Evolutionary conservation across 2,888 invertebrate species (phyloP), one percentile per base, ranked within the genome.

Genomic region (Drosophila acutilabella): DNA sequence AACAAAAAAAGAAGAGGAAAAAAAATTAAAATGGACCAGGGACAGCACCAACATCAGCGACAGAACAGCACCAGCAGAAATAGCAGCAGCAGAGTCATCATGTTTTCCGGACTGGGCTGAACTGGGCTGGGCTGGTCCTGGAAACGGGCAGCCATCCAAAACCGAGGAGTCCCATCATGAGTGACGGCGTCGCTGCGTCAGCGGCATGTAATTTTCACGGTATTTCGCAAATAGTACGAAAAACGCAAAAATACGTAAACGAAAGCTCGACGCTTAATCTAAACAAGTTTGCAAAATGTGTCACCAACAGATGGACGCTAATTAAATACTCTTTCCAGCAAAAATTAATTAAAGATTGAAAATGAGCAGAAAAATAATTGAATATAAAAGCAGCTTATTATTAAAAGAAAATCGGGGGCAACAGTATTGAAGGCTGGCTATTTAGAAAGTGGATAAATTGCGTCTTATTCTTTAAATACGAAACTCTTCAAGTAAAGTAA

Each of bases 151-250:
- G 26, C 51, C 59, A 13, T 53, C 60, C 53, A 57, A 58, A 74
- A 71, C 73, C 76, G 74, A 47, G 41, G 71, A 64, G 67, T 60
- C 40, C 50, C 72, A 70, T 77, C 81, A 81, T 81, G 81, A 87
- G 78, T 82, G 83, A 83, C 86, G 77, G 76, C 77, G 69, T 68
- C 86, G 78, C 83, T 86, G 87, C 80, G 68, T 83, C 81, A 83
- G 84, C 80, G 81, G 80, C 87, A 83, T 83, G 87, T 84, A 80
- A 81, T 81, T 81, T 84, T 71, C 77, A 79, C 77, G 70, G 78
- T 77, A 79, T 86, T 82, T 78, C 77, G 74, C 79, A 86, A 81
- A 84, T 82, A 80, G 36, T 13, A 36, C 83, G 71, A 69, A 78
- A 80, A 85, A 80, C 74, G 74, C 62, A 61, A 61, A 72, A 64